A percentile compares a stretch with the other conserved stretches of the same genome.
Conservation (phyloP, 2,113 vertebrate genomes). For the Podarcis cretensis region DNA sequence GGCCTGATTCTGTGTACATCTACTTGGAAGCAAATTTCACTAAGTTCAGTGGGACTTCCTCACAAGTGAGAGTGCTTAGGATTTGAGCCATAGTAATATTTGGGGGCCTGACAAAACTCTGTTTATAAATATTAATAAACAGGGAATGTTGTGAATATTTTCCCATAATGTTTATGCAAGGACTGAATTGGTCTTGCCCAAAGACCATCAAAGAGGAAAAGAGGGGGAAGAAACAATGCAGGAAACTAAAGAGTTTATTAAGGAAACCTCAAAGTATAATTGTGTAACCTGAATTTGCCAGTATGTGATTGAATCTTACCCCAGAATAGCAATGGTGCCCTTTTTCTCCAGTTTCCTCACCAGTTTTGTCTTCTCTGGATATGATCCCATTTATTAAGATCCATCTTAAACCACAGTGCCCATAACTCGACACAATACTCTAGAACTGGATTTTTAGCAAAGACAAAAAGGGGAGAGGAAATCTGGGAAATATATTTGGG, state of each 20-base stretch:
- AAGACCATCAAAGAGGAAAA: not conserved
- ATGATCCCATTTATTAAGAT: too few species aligned
- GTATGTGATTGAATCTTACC: too few species aligned
- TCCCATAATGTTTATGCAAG: not conserved
- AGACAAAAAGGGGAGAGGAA: too few species aligned
- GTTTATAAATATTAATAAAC: slow-evolving; percentile 26
- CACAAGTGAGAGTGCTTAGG: not conserved
- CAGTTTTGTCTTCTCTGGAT: too few species aligned
- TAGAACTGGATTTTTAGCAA: too few species aligned
- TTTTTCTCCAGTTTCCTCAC: too few species aligned
- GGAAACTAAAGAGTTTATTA: not conserved
- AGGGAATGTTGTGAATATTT: slow-evolving; percentile 16
- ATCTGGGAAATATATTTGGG: too few species aligned
- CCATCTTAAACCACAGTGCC: not conserved
- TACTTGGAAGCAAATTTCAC: not conserved
- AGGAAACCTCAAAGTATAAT: not conserved
- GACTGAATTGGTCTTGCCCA: not conserved
- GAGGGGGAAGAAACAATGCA: not conserved
- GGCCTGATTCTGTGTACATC: too few species aligned
- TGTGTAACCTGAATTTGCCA: too few species aligned
- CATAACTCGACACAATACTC: not conserved
- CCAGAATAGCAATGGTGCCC: too few species aligned
- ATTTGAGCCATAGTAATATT: not conserved
- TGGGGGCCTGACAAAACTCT: not conserved
- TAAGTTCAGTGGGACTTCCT: not conserved